A percentile compares a stretch with the other conserved stretches of the same genome.
These are phyloP conservation scores for Fabriciana adippe DNA, from an alignment of 2,888 invertebrate species.

Conservation along the genomic window DNA sequence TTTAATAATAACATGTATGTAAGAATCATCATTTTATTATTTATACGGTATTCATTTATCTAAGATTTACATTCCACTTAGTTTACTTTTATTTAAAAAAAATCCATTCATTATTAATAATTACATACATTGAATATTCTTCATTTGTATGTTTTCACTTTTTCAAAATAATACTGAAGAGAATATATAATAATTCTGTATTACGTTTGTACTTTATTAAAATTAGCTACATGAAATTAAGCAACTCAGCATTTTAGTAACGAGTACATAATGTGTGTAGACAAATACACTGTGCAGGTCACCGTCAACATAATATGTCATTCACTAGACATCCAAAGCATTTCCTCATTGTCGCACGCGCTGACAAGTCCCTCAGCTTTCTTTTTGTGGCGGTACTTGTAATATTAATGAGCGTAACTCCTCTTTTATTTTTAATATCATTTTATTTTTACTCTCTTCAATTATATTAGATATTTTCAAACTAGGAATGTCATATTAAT, in stretches of 20 bases:
- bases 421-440: constrained; percentile 35
- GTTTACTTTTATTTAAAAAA: too few relatives aligned
- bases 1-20: constrained; percentile 42
- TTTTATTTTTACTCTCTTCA: constrained; percentile 30
- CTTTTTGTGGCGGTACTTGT: constrained; percentile 52
- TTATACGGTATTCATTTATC: not conserved
- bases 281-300: not conserved
- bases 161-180: too few relatives aligned
- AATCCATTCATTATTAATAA: too few relatives aligned
- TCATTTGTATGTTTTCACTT: too few relatives aligned
- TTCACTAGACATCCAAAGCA: constrained; percentile 55
- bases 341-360: constrained; percentile 66
- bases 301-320: constrained; percentile 41
- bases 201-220: too few relatives aligned
- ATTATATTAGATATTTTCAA: not conserved
- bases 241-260: not conserved
- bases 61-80: too few relatives aligned
- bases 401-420: constrained; percentile 51
- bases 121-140: too few relatives aligned
- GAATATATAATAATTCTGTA: too few relatives aligned
- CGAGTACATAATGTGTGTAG: not conserved
- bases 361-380: constrained; percentile 43
- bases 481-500: not conserved
- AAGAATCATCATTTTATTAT: constrained; percentile 32
- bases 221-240: not conserved